Evolutionary conservation across 2,113 vertebrate species (phyloP).

Genomic region (Bos taurus): ARS-UCD2.0 NC_037339.1:41146001-41146500

Average conservation of each 20-base stretch:
- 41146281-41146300: background rate
- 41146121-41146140: background rate
- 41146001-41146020: background rate
- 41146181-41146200: background rate
- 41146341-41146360: background rate
- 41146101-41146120: background rate
- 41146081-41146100: background rate
- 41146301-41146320: background rate
- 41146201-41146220: background rate
- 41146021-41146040: background rate
- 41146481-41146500: background rate
- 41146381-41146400: background rate
- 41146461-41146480: background rate
- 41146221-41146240: background rate
- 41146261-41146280: background rate
- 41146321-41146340: background rate
- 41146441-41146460: background rate
- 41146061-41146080: background rate
- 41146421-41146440: background rate
- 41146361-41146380: background rate
- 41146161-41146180: background rate
- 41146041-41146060: background rate
- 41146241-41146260: background rate
- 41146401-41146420: background rate
- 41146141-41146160: rapidly evolving